A percentile compares a stretch with the other conserved stretches of the same genome.
phyloP scores from a whole-genome alignment of 2,113 vertebrate genomes.

The Pionites leucogaster region DNA sequence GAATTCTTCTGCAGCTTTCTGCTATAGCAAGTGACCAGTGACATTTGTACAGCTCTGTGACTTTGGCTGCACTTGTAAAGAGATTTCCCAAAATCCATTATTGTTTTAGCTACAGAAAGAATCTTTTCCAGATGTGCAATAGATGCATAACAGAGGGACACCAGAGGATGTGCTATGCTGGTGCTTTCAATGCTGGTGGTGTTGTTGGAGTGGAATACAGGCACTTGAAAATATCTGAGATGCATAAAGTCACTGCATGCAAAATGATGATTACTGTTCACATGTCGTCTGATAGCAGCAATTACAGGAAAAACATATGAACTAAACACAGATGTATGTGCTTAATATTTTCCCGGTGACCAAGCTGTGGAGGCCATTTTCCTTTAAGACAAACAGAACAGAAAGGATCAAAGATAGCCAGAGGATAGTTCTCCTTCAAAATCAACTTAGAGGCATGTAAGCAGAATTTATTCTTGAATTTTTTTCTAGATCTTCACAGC shows the following conservation, averaged over 20 bases:
- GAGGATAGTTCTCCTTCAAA: neutral
- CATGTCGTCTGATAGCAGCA: neutral
- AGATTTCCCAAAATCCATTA: neutral
- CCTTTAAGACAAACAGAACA: neutral
- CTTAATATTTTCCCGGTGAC: neutral
- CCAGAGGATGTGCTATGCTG: rapidly evolving
- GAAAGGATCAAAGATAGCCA: neutral
- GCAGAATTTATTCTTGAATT: neutral
- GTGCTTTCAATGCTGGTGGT: neutral
- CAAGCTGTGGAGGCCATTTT: neutral
- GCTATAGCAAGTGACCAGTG: neutral
- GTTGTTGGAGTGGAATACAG: neutral
- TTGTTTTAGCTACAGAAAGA: neutral
- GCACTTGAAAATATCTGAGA: neutral
- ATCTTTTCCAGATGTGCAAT: neutral
- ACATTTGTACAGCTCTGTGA: neutral
- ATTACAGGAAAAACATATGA: neutral
- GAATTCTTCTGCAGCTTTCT: neutral
- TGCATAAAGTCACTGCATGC: neutral
- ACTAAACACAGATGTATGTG: neutral
- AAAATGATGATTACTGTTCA: neutral
- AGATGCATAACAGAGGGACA: neutral
- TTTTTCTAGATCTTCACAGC: neutral
- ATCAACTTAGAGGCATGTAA: neutral
- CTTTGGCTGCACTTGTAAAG: neutral